Conservation (phyloP, 1,140 invertebrate species). For the Trichomalopsis sarcophagae region DNA sequence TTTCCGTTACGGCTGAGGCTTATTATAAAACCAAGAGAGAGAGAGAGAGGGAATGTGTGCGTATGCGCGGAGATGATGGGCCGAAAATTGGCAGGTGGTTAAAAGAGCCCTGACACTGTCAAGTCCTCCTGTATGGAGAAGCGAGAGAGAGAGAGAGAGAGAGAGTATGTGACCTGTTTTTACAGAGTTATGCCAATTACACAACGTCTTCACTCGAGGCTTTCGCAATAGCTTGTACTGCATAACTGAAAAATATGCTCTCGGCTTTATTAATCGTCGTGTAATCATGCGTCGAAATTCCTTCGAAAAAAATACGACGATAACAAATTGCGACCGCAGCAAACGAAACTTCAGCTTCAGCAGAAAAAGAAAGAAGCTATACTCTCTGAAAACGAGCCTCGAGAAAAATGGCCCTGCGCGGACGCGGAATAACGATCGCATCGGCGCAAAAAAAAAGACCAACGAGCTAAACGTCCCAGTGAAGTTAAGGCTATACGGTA, state of each 20-base stretch:
- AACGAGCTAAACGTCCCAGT: neutral
- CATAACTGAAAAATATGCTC: too few species aligned
- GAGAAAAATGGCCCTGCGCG: neutral
- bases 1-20: neutral
- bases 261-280: too few species aligned
- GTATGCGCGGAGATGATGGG: neutral
- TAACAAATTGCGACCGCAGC: too few species aligned
- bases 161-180: too few species aligned
- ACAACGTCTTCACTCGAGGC: too few species aligned
- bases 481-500: too few species aligned
- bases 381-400: neutral
- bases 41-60: neutral
- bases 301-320: too few species aligned
- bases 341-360: too few species aligned
- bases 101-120: neutral
- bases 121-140: neutral
- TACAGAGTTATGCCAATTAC: neutral
- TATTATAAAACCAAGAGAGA: neutral
- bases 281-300: too few species aligned
- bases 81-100: conserved; percentile 12
- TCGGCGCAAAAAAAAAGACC: neutral
- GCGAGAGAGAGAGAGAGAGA: too few species aligned
- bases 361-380: neutral
- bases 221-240: too few species aligned
- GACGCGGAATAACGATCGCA: neutral